Evolutionary conservation across 2,113 vertebrate genomes (phyloP), one percentile per base, ranked within the genome.

Genomic region (Gavialis gangeticus): DNA sequence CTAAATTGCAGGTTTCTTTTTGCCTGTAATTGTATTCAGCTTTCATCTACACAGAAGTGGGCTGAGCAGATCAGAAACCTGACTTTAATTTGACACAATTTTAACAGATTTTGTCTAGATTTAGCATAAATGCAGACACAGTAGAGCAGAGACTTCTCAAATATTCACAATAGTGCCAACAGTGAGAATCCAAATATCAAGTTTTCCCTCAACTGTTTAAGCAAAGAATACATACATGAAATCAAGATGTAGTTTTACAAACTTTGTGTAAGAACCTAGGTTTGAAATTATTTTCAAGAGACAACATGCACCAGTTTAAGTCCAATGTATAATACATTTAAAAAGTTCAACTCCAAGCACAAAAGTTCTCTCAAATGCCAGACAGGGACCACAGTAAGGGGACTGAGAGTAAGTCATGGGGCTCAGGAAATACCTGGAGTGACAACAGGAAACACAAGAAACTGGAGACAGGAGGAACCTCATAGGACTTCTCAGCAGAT

Each of bases 51-150:
- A n/a, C 30, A 57, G 30, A 66, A 88, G 37, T 30, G 80, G 78
- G 24, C 30, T 75, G 55, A 80, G 37, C 9, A 93, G 82, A 88
- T 28, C 63, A 73, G 80, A 84, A 71, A 79, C 24, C 67, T 67
- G 46, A 66, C 25, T 90, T 91, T 57, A 88, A 91, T 84, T 58
- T 90, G 24, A 82, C 18, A 28, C 59, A 82, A 79, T 88, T 84
- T 75, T 84, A 79, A 84, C 24, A 64, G 57, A 79, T 87, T 80
- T 56, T 71, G 30, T 58, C 46, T 57, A 81, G 73, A 30, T 59
- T 90, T 85, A 73, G 80, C 12, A 27, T 75, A 85, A 88, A 5
- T 85, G 66, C 79, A 91, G 22, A 63, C 18, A 87, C 15, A 88
- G 87, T 56, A 89, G 60, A 73, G 17, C 6, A 54, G 55, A 79